phyloP scores from a whole-genome alignment of 2,888 invertebrate genomes.

The Lasioglossum malachurum region DNA sequence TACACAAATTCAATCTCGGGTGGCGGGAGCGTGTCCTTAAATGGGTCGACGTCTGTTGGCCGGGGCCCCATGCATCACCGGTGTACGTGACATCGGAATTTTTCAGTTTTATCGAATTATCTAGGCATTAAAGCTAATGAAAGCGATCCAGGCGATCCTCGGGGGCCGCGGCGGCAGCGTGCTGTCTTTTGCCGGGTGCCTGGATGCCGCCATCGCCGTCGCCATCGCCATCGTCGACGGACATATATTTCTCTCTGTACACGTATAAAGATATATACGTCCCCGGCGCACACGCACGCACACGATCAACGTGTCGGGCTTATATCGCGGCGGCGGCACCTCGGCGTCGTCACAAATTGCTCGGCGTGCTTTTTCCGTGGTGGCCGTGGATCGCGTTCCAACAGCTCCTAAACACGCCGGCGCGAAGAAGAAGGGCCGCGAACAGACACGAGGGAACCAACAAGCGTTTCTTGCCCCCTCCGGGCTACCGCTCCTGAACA shows the following conservation, averaged over 20 bases:
- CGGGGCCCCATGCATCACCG: constrained; percentile 73
- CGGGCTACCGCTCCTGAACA: neutral
- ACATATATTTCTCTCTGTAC: constrained; percentile 61
- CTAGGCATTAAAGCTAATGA: constrained; percentile 82
- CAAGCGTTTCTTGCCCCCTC: constrained; percentile 42
- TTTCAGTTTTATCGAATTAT: constrained; percentile 83
- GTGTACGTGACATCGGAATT: constrained; percentile 83
- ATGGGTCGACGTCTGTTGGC: constrained; percentile 46
- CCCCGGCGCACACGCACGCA: constrained; percentile 31
- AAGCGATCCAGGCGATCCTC: constrained; percentile 72
- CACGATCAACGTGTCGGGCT: constrained; percentile 32
- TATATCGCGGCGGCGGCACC: constrained; percentile 70
- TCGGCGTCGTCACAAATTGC: constrained; percentile 81
- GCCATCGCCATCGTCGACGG: constrained; percentile 44
- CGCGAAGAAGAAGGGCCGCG: constrained; percentile 52
- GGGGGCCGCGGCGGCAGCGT: constrained; percentile 7
- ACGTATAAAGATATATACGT: constrained; percentile 67
- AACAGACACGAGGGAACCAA: constrained; percentile 29
- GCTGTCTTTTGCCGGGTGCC: constrained; percentile 48
- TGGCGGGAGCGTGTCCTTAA: constrained; percentile 52
- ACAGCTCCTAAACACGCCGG: constrained; percentile 79
- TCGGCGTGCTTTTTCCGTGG: constrained; percentile 75
- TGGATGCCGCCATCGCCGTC: constrained; percentile 52
- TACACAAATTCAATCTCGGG: constrained; percentile 60
- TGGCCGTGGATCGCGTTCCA: constrained; percentile 76